Conservation (phyloP, 2,113 vertebrate species). For the Lepus timidus region DNA sequence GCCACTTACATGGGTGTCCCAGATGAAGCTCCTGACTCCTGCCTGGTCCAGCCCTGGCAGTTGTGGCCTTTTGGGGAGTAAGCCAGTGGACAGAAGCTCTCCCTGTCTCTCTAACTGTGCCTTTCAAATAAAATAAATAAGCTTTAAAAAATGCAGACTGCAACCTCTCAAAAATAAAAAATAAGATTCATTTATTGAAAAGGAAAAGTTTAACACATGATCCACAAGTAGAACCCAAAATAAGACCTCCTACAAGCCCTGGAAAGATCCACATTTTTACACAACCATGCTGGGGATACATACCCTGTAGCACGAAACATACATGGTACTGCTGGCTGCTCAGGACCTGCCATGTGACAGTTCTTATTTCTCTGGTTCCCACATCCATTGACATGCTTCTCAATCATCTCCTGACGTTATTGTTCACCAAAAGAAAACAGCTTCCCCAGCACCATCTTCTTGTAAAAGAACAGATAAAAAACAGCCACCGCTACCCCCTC, state of each 20-base stretch:
- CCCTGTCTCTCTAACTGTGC: too few relatives aligned
- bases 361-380: background rate
- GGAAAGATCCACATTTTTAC: background rate
- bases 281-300: background rate
- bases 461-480: background rate
- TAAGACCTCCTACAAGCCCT: background rate
- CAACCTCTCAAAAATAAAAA: conserved; percentile 77
- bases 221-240: background rate
- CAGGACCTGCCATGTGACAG: background rate
- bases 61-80: too few relatives aligned
- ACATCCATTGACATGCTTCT: background rate
- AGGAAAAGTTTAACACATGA: conserved; percentile 66
- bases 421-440: background rate
- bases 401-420: background rate
- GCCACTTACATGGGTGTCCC: too few relatives aligned
- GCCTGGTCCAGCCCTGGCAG: too few relatives aligned
- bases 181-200: conserved; percentile 79
- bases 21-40: too few relatives aligned
- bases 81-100: too few relatives aligned
- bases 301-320: background rate
- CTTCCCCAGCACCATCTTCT: background rate
- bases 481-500: background rate
- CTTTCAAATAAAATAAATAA: too few relatives aligned
- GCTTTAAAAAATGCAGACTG: conserved; percentile 23
- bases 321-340: background rate